Base-by-base conservation (phyloP, 2,888 invertebrate genomes). In the Caenorhabditis imperialis region DNA sequence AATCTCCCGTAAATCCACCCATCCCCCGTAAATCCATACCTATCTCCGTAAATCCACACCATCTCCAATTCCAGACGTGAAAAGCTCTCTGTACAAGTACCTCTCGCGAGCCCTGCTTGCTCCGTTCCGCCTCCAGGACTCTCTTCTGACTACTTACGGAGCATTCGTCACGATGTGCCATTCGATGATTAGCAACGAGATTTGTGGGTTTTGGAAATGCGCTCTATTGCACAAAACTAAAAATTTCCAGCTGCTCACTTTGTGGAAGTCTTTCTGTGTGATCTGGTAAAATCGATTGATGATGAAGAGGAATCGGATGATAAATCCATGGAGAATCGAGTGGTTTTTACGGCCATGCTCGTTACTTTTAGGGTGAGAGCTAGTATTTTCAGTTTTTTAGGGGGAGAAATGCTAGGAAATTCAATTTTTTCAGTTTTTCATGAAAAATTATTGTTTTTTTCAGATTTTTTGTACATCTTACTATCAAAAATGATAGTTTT, bases 321-420 rank as follows among this genome's bases (percentile, higher is more conserved):
- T 33, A 82, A 82, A 51, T 73, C 80, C 1, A 67, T 79, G 67
- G 82, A 82, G 60, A 82, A 82, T 70, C 58, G 71, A 18, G 65
- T 75, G 8, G 76, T 82, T 22, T 73, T 82, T 38, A 54, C 77
- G 8, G 77, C 79, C 22, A 65, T 76, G 50, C 45, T 80, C 12
- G 63, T 79, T 16, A 57, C 54, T 37, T 82, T 82, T 44, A 54
- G 73, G 65, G 81, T 81, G 18, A 12, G 22, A 30, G n/a, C n/a
- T n/a, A n/a, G n/a, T n/a, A n/a, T n/a, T n/a, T n/a, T n/a, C n/a
- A n/a, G n/a, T n/a, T n/a, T n/a, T n/a, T n/a, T n/a, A n/a, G n/a
- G n/a, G n/a, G n/a, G n/a, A n/a, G n/a, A n/a, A n/a, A n/a, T n/a
- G n/a, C n/a, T n/a, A n/a, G n/a, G n/a, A n/a, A n/a, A n/a, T n/a